phyloP scores from a whole-genome alignment of 2,113 vertebrate genomes.

The Lathamus discolor region DNA sequence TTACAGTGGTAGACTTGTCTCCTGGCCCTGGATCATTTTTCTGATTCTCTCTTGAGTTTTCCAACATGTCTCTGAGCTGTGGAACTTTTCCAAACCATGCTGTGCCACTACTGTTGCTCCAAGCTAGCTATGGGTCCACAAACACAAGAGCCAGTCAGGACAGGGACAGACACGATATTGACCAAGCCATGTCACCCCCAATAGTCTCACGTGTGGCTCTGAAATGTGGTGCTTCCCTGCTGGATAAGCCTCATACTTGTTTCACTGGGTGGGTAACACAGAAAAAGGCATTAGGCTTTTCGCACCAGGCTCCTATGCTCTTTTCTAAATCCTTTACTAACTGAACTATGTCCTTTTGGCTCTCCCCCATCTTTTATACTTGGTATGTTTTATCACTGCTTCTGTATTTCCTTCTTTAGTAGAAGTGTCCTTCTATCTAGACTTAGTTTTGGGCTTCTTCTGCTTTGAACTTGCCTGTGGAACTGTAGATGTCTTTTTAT shows the following conservation, averaged over 20 bases:
- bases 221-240: background rate
- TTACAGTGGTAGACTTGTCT: background rate
- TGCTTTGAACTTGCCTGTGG: background rate
- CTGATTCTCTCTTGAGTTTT: background rate
- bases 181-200: background rate
- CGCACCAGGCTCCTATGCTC: background rate
- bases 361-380: background rate
- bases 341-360: background rate
- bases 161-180: background rate
- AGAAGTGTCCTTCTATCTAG: background rate
- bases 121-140: background rate
- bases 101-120: background rate
- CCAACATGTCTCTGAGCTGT: background rate
- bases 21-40: accelerated
- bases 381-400: background rate
- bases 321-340: background rate
- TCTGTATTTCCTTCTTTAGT: background rate
- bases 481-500: background rate
- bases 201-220: background rate
- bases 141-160: background rate
- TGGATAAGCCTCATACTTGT: background rate
- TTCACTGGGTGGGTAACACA: background rate
- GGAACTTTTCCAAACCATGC: background rate
- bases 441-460: background rate
- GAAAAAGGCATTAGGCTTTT: background rate